Conservation (phyloP, 2,797 vertebrate genomes). For the Falco novaeseelandiae region DNA sequence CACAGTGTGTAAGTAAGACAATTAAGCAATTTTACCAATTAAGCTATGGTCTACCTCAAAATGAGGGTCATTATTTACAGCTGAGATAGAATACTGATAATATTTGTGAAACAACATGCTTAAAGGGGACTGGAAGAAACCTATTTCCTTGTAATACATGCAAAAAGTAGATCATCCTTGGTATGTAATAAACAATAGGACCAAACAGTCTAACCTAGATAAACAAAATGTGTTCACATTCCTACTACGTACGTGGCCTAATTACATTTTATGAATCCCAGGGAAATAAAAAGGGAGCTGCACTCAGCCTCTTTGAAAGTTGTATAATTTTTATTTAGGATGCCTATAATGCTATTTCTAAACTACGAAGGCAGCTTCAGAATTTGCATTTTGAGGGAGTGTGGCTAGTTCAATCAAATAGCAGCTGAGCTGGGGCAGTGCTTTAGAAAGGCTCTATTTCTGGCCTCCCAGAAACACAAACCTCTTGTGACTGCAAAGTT, state of each 20-base stretch:
- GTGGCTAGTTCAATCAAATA: background rate
- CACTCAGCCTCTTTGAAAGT: background rate
- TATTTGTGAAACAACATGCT: conserved; percentile 11
- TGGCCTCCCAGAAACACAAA: background rate
- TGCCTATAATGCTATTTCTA: background rate
- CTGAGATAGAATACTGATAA: background rate
- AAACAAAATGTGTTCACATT: background rate
- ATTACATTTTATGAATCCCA: background rate
- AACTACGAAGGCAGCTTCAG: background rate
- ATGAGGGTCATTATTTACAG: conserved; percentile 27
- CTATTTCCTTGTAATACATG: background rate
- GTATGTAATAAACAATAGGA: conserved; percentile 26
- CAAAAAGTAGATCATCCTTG: background rate
- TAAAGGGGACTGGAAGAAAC: background rate
- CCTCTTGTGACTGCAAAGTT: background rate
- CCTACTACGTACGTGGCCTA: background rate
- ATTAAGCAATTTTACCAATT: conserved; percentile 41
- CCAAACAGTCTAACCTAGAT: conserved; percentile 21
- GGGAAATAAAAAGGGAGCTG: background rate
- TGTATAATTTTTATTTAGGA: background rate
- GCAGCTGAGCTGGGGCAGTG: background rate
- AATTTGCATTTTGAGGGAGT: background rate
- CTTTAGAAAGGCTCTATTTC: background rate
- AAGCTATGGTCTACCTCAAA: conserved; percentile 25
- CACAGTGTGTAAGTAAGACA: conserved; percentile 27